phyloP scores from a whole-genome alignment of 1,140 invertebrate genomes.

The Drosophila quadrilineata region DNA sequence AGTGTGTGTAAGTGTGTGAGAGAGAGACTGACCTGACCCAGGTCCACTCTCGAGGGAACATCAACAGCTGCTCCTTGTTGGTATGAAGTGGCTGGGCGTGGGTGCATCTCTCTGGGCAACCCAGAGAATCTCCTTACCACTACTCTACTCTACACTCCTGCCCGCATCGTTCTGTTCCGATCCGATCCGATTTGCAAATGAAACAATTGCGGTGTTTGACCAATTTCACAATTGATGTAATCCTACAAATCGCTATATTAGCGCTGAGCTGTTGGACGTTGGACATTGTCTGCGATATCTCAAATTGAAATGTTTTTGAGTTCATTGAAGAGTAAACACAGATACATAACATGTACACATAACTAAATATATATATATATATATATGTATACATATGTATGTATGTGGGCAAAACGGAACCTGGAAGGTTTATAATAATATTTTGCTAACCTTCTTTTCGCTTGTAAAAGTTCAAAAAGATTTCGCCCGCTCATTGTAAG shows the following conservation, averaged over 20 bases:
- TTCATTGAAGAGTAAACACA: conserved; percentile 75
- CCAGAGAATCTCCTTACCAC: too few relatives aligned
- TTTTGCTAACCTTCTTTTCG: conserved; percentile 80
- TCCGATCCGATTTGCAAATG: conserved; percentile 79
- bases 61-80: conserved; percentile 44
- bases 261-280: conserved; percentile 42
- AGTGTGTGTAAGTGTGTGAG: background rate
- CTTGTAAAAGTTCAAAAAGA: conserved; percentile 76
- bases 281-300: too few relatives aligned
- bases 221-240: conserved; percentile 69
- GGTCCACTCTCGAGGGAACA: conserved; percentile 39
- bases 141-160: too few relatives aligned
- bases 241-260: conserved; percentile 78
- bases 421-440: conserved; percentile 78
- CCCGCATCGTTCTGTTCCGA: too few relatives aligned
- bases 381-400: too few relatives aligned
- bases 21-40: conserved; percentile 3
- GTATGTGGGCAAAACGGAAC: conserved; percentile 43
- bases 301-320: conserved; percentile 78
- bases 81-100: conserved; percentile 31
- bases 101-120: conserved; percentile 21
- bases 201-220: conserved; percentile 80
- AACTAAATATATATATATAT: too few relatives aligned
- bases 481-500: conserved; percentile 67
- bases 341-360: conserved; percentile 33